phyloP scores from a whole-genome alignment of 2,888 invertebrate genomes.

The Hemicrepidius hirtus region DNA sequence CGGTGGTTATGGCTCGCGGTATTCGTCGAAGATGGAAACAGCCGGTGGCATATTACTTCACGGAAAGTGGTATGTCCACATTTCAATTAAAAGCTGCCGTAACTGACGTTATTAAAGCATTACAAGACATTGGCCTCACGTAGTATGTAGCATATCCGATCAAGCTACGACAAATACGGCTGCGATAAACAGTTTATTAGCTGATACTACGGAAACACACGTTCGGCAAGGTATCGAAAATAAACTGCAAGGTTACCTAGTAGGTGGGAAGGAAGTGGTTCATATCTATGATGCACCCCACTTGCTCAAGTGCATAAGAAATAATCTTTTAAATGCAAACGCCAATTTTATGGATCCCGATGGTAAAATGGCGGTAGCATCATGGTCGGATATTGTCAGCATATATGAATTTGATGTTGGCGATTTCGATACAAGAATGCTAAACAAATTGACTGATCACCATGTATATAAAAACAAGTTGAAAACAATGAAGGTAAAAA shows the following conservation, averaged over 20 bases:
- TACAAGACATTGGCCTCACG: constrained; percentile 26
- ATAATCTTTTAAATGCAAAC: constrained; percentile 34
- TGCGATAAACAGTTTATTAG: constrained; percentile 31
- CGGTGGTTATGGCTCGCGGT: constrained; percentile 57
- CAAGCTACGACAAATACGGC: constrained; percentile 35
- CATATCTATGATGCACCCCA: constrained; percentile 47
- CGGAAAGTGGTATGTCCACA: constrained; percentile 26
- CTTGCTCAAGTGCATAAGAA: constrained; percentile 45
- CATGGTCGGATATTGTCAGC: not conserved
- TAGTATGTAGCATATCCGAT: constrained; percentile 35
- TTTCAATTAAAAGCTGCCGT: not conserved
- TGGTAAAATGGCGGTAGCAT: constrained; percentile 2
- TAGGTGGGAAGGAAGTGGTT: constrained; percentile 23
- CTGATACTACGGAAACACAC: constrained; percentile 8
- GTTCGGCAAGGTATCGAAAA: constrained; percentile 7
- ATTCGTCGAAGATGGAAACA: constrained; percentile 39
- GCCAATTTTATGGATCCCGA: not conserved
- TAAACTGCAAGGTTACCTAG: constrained; percentile 8
- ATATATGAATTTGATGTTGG: too few relatives aligned
- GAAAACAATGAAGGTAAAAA: constrained; percentile 46
- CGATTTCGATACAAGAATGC: constrained; percentile 29
- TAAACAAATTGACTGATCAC: constrained; percentile 37
- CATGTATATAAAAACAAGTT: constrained; percentile 44
- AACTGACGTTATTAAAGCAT: constrained; percentile 1
- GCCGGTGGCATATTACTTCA: constrained; percentile 31